phyloP scores from a whole-genome alignment of 2,113 vertebrate genomes.

The Lepus timidus region DNA sequence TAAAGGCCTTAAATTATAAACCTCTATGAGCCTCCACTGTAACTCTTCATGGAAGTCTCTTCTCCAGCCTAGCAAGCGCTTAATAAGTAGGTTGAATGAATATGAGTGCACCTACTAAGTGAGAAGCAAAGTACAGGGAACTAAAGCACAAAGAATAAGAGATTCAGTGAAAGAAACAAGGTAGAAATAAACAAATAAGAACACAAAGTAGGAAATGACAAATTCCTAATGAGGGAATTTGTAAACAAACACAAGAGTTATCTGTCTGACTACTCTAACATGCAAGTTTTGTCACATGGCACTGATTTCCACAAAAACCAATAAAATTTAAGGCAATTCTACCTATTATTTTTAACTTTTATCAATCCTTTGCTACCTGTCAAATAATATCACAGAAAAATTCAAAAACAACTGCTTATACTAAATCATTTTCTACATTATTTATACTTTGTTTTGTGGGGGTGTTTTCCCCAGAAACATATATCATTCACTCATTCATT shows the following conservation, averaged over 20 bases:
- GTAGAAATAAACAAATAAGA: constrained; percentile 17
- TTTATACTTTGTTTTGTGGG: background rate
- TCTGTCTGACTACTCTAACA: constrained; percentile 1
- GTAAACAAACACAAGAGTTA: constrained; percentile 28
- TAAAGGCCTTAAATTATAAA: constrained; percentile 26
- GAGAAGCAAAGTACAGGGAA: background rate
- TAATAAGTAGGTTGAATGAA: background rate
- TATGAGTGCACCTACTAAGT: background rate
- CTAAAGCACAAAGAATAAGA: background rate
- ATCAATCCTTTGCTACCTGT: background rate
- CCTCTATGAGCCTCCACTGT: background rate
- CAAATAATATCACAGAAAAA: constrained; percentile 18
- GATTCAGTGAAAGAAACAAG: background rate
- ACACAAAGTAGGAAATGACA: constrained; percentile 1
- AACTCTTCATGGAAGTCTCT: background rate
- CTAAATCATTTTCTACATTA: background rate
- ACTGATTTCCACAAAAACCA: constrained; percentile 28
- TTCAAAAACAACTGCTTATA: constrained; percentile 8
- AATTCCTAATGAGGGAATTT: background rate
- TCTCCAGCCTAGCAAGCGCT: background rate
- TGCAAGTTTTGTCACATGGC: background rate
- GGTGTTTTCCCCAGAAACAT: background rate
- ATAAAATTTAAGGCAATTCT: constrained; percentile 30
- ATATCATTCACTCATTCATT: background rate
- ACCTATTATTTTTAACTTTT: constrained; percentile 36